phyloP scores from a whole-genome alignment of 2,888 invertebrate species.

The Xylophagus ater region DNA sequence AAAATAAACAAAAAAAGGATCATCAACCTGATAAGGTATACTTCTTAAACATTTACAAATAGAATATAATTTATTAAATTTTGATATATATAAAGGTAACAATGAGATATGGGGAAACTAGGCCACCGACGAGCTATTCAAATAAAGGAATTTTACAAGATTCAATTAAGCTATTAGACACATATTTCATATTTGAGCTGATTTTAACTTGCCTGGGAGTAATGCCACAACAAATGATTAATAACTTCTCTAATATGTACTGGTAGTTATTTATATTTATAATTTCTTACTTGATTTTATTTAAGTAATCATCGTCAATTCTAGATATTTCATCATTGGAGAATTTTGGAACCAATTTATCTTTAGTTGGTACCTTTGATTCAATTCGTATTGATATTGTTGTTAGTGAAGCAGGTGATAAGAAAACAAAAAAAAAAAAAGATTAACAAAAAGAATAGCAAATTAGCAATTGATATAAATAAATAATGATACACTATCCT shows the following conservation, averaged over 20 bases:
- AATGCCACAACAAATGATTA: slow-evolving; percentile 72
- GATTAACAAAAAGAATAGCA: slow-evolving; percentile 25
- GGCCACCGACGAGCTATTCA: slow-evolving; percentile 36
- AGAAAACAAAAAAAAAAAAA: slow-evolving; percentile 42
- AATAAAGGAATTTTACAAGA: slow-evolving; percentile 64
- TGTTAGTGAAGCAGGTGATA: slow-evolving; percentile 69
- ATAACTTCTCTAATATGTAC: slow-evolving; percentile 36
- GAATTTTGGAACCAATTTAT: slow-evolving; percentile 78
- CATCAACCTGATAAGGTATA: slow-evolving; percentile 37
- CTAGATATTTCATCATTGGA: slow-evolving; percentile 61
- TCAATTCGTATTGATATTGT: slow-evolving; percentile 87
- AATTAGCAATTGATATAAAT: slow-evolving; percentile 11
- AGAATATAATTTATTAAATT: background rate
- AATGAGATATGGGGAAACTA: slow-evolving; percentile 33
- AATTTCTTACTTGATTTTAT: no score
- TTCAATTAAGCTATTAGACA: slow-evolving; percentile 75
- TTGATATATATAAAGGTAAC: slow-evolving; percentile 36
- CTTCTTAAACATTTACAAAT: background rate
- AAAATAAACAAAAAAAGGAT: slow-evolving; percentile 31
- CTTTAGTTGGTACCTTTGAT: slow-evolving; percentile 74
- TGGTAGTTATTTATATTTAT: no score
- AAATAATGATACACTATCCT: slow-evolving; percentile 73
- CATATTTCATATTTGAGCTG: slow-evolving; percentile 89
- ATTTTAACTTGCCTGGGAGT: slow-evolving; percentile 80
- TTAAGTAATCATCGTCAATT: slow-evolving; percentile 27